Percentiles rank a stretch among this genome's conserved stretches.
These are phyloP conservation scores for Corythornis leucogaster DNA, from an alignment of 2,797 vertebrate genomes.

Conservation along the genomic window DNA sequence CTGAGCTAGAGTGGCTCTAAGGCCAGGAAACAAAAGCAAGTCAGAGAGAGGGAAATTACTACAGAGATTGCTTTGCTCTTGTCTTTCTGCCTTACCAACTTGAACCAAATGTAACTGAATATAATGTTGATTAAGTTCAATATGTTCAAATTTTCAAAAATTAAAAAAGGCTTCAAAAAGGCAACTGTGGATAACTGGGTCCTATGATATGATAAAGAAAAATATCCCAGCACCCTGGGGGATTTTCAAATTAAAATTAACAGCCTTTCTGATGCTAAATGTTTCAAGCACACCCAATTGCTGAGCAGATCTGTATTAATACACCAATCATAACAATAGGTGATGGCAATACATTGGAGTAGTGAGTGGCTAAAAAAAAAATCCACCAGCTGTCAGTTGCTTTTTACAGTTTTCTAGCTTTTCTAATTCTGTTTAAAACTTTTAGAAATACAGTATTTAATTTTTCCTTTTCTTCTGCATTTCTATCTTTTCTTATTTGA, in stretches of 20 bases:
- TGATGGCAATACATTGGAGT: neutral
- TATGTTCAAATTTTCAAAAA: neutral
- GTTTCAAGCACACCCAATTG: neutral
- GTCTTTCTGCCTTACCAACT: neutral
- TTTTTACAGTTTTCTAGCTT: neutral
- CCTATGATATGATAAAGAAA: neutral
- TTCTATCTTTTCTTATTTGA: neutral
- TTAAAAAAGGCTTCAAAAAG: neutral
- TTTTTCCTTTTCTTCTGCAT: neutral
- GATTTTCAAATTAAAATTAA: constrained; percentile 52
- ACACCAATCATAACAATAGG: constrained; percentile 21
- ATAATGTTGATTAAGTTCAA: neutral
- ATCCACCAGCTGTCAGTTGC: neutral
- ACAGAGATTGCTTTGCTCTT: neutral
- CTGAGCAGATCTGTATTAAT: constrained; percentile 5
- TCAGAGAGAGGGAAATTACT: neutral
- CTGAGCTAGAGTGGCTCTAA: neutral
- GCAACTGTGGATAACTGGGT: neutral
- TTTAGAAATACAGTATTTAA: neutral
- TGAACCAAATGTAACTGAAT: neutral
- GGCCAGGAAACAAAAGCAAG: neutral
- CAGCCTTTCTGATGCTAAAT: constrained; percentile 8
- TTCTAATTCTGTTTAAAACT: neutral
- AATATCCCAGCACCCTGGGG: fast-evolving
- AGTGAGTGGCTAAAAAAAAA: neutral